Conservation (phyloP, 2,888 invertebrate species). For the Caenorhabditis virilis region DNA sequence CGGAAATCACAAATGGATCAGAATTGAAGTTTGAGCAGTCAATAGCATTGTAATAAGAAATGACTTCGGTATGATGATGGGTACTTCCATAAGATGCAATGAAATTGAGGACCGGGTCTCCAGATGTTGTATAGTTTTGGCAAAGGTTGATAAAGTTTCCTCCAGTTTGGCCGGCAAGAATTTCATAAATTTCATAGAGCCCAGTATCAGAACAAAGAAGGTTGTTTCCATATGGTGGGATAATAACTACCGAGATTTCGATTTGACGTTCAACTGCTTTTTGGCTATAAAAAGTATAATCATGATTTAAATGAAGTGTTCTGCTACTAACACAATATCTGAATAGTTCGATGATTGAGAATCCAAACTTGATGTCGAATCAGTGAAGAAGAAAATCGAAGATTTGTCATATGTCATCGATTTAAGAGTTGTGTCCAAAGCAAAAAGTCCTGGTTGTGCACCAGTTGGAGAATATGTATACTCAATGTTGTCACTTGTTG, state of each 20-base stretch:
- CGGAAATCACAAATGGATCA: slow-evolving; percentile 13
- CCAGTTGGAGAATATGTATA: slow-evolving; percentile 32
- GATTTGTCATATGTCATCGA: slow-evolving; percentile 43
- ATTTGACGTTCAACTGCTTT: slow-evolving; percentile 30
- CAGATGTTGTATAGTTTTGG: slow-evolving; percentile 15
- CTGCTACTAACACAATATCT: slow-evolving; percentile 39
- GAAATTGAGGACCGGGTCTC: slow-evolving; percentile 41
- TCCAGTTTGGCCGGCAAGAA: slow-evolving; percentile 35
- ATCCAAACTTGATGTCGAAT: slow-evolving; percentile 11
- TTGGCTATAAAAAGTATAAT: slow-evolving; percentile 14
- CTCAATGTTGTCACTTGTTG: slow-evolving; percentile 20
- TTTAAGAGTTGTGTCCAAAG: slow-evolving; percentile 28
- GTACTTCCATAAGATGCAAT: slow-evolving; percentile 35
- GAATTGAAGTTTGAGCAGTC: slow-evolving; percentile 14
- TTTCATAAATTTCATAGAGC: slow-evolving; percentile 16
- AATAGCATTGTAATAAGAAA: slow-evolving; percentile 11
- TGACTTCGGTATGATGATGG: slow-evolving; percentile 46
- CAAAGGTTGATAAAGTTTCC: slow-evolving; percentile 45
- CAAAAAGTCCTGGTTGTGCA: slow-evolving; percentile 30
- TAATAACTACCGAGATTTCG: slow-evolving; percentile 38
- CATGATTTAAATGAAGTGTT: no score
- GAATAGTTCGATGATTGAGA: slow-evolving; percentile 15
- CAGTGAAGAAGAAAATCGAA: slow-evolving; percentile 44
- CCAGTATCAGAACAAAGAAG: slow-evolving; percentile 17
- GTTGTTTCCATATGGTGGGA: slow-evolving; percentile 33